Base-by-base conservation (phyloP, 2,797 vertebrate genomes). In the Fringilla coelebs region DNA sequence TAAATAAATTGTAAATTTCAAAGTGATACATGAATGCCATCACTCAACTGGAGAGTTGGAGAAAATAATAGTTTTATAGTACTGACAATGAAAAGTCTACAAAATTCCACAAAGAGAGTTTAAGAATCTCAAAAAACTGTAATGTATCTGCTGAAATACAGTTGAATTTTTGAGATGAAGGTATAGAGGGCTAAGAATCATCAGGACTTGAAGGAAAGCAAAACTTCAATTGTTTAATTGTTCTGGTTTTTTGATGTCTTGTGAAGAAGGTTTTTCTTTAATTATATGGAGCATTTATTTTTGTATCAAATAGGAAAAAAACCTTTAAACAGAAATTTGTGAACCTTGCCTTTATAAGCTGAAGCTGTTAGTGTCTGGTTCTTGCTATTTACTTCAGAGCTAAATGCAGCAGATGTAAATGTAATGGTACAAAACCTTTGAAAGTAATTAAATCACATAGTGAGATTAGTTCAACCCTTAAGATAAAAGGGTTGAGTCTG, bases 1-100 rank as follows among this genome's bases (percentile, higher is more conserved):
- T 98, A 97, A 97, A 94, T 91, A 96, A 83, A n/a, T 84, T 78
- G 73, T 97, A 97, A 97, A 97, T 97, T 98, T 97, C 86, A 96
- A 97, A 97, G 93, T 96, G 96, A 97, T 95, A 80, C 57, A 74
- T 94, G 85, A 96, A 96, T 84, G 79, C 61, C 97, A 92, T 96
- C 97, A 96, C 61, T 85, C 74, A 90, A 29, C 72, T 83, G 45
- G 41, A 96, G 83, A 95, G 57, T 31, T 96, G 67, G 88, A 95
- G 88, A 96, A 97, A 97, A 93, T 94, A 96, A 97, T 91, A 95
- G 34, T 76, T 57, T 43, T 89, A 67, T 43, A n/a, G 36, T 19
- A 74, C 21, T 73, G 61, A 62, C 32, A 86, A 36, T 71, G 51
- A 10, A 89, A 96, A 82, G 22, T 60, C 41, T 93, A 48, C 61